Percentiles rank a stretch among this genome's conserved stretches.
Conservation (phyloP, 2,113 vertebrate genomes). For the Marmota flaviventris region DNA sequence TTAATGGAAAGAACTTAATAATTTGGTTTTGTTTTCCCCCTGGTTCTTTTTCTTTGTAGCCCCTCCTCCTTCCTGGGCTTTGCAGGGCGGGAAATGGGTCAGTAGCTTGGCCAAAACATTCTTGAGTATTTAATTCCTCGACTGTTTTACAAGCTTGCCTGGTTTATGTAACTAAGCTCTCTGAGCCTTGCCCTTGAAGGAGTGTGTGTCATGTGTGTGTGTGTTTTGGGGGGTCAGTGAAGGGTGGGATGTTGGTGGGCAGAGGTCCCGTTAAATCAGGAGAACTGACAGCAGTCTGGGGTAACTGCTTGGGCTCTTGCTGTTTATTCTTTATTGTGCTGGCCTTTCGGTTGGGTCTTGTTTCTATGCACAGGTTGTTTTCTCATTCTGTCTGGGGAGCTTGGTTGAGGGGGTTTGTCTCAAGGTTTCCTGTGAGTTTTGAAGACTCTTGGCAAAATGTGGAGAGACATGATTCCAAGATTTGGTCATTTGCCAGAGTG, state of each 20-base stretch:
- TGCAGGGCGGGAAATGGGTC: constrained; percentile 71
- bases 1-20: constrained; percentile 79
- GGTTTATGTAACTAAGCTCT: constrained; percentile 80
- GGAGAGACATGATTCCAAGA: not conserved
- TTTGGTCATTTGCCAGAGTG: not conserved
- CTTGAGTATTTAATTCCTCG: constrained; percentile 72
- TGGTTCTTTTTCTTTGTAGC: constrained; percentile 68
- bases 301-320: not conserved
- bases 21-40: constrained; percentile 71
- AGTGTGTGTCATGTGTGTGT: not conserved
- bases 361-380: not conserved
- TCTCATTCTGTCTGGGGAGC: not conserved
- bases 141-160: constrained; percentile 68
- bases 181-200: not conserved
- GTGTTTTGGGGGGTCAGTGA: not conserved
- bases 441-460: not conserved
- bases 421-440: not conserved
- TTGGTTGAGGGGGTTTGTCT: not conserved
- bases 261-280: not conserved
- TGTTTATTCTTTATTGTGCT: not conserved
- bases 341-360: not conserved
- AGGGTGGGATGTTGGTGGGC: not conserved
- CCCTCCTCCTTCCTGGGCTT: constrained; percentile 45
- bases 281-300: not conserved
- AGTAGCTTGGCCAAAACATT: constrained; percentile 67